phyloP scores from a whole-genome alignment of 2,888 invertebrate species.

The Cataglyphis albicans region DNA sequence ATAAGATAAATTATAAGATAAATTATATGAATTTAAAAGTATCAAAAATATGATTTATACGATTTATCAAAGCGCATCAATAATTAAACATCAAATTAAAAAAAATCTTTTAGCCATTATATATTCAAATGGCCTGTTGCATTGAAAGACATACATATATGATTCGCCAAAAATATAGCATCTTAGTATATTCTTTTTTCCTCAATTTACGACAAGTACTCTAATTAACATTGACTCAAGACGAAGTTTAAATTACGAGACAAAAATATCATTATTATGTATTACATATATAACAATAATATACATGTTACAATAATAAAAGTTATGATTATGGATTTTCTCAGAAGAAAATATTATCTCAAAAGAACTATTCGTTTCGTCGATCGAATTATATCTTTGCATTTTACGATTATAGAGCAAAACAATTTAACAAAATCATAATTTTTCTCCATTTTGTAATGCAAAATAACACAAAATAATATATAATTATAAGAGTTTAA shows the following conservation, averaged over 20 bases:
- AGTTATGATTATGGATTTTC: background rate
- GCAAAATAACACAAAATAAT: background rate
- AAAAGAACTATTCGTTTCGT: background rate
- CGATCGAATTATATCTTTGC: background rate
- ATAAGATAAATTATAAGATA: background rate
- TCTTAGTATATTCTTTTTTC: background rate
- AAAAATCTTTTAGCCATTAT: too few species aligned
- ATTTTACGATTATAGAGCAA: background rate
- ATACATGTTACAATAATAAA: background rate
- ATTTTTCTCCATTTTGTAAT: background rate
- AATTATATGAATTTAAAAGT: background rate
- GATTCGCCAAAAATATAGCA: background rate
- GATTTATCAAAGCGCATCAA: background rate
- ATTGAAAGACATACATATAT: background rate
- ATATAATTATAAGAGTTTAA: background rate
- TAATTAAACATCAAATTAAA: too few species aligned
- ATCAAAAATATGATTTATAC: background rate
- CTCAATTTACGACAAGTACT: background rate
- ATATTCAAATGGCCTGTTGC: too few species aligned
- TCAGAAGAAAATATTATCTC: background rate
- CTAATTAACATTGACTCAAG: background rate
- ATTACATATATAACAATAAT: background rate
- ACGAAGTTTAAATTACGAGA: background rate
- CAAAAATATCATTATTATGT: background rate
- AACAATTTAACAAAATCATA: background rate